Base-by-base conservation (phyloP, 1,140 invertebrate species). In the Capitella teleta region DNA sequence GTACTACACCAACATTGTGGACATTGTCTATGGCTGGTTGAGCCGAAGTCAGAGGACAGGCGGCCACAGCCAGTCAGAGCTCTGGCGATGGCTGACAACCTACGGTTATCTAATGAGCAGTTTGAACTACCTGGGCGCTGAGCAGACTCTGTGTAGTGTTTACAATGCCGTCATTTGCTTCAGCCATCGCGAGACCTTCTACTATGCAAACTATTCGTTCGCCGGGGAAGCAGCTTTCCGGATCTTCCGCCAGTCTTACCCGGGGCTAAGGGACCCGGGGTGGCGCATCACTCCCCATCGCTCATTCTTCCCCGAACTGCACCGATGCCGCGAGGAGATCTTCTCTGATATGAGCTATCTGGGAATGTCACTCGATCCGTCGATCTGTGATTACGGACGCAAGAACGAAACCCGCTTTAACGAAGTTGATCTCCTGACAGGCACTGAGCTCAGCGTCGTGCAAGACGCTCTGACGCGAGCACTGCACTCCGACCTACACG, bases 131-230 rank as follows among this genome's bases (percentile, higher is more conserved):
- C 28, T 53, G 52, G 52, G 52, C 25, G 52, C 52, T 14, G 52
- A 53, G 37, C 52, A 53, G 52, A 38, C 52, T n/a, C 19, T 53
- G 46, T 53, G 52, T 23, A 24, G 24, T 12, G 46, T 41, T 19
- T 53, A 49, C 40, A 46, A 53, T 30, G 40, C 52, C 6, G 30
- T 53, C 23, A 38, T 49, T 21, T 53, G 52, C 37, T 49, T 53
- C 52, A 53, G 52, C 40, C 52, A 53, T 30, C 32, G 30, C n/a
- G 52, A 53, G 52, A 53, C 52, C 8, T 49, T 49, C 47, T 38
- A 49, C 38, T 53, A 53, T 41, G 52, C 52, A 18, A 53, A 53
- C 45, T 53, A 25, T 41, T 48, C 52, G 10, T 53, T 53, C 52
- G 34, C 46, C 26, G 52, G 44, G 12, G 52, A 53, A 16, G 52